These are phyloP conservation scores for Nymphalis io DNA, from an alignment of 1,140 invertebrate genomes.

Conservation along the genomic window DNA sequence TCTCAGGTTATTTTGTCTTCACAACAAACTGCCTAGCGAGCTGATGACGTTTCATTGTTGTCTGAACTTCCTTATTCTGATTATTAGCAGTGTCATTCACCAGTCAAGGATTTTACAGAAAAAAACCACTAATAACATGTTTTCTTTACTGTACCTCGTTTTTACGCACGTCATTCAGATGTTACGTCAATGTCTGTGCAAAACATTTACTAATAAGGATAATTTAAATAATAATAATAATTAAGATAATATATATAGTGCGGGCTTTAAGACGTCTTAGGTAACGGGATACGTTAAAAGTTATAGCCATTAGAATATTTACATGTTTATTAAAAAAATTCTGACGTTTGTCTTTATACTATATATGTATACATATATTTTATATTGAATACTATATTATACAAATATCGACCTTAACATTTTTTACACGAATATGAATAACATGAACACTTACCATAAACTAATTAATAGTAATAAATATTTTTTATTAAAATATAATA, in stretches of 20 bases:
- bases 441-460: too few species aligned
- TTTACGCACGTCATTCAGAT: slow-evolving; percentile 1
- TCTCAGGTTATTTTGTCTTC: slow-evolving; percentile 63
- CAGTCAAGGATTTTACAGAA: slow-evolving; percentile 19
- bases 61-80: slow-evolving; percentile 60
- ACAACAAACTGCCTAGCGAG: slow-evolving; percentile 47
- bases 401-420: too few species aligned
- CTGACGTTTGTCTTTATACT: too few species aligned
- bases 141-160: neutral
- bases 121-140: slow-evolving; percentile 9
- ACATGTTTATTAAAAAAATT: too few species aligned
- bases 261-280: neutral
- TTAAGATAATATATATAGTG: too few species aligned
- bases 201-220: neutral
- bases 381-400: too few species aligned
- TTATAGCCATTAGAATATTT: too few species aligned
- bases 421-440: too few species aligned
- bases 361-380: too few species aligned
- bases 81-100: slow-evolving; percentile 35
- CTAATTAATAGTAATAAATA: too few species aligned
- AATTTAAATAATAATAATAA: neutral
- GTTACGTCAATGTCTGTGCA: neutral
- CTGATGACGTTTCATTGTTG: slow-evolving; percentile 44
- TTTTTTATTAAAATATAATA: too few species aligned
- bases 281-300: too few species aligned